Evolutionary conservation across 2,113 vertebrate genomes (phyloP).

Genomic region (Chionis minor): DNA sequence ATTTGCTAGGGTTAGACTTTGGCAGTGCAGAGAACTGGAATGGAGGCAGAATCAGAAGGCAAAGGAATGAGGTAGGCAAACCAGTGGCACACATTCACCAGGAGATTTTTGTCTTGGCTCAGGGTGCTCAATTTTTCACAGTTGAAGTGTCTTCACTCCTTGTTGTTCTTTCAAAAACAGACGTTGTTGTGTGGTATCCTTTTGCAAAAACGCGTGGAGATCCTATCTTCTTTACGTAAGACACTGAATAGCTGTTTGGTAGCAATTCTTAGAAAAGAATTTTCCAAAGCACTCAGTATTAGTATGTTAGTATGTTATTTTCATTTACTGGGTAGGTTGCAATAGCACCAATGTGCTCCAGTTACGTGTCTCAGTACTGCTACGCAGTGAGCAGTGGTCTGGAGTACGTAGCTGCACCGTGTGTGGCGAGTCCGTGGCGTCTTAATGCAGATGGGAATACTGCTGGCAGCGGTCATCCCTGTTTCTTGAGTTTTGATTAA

Average conservation of each 20-base stretch:
- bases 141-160: neutral
- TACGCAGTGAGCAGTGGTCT: neutral
- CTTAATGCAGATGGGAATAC: neutral
- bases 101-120: neutral
- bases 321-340: neutral
- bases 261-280: neutral
- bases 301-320: neutral
- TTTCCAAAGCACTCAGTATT: neutral
- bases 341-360: neutral
- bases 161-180: neutral
- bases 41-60: neutral
- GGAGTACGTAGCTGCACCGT: neutral
- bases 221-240: neutral
- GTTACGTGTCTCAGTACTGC: neutral
- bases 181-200: neutral
- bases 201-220: neutral
- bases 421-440: neutral
- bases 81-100: neutral
- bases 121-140: neutral
- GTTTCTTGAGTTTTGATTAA: neutral
- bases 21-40: neutral
- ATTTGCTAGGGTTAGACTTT: neutral
- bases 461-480: neutral
- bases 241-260: neutral
- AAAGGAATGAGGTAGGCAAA: neutral